Evolutionary conservation across 2,888 invertebrate genomes (phyloP).

Genomic region (Synanthedon formicaeformis): DNA sequence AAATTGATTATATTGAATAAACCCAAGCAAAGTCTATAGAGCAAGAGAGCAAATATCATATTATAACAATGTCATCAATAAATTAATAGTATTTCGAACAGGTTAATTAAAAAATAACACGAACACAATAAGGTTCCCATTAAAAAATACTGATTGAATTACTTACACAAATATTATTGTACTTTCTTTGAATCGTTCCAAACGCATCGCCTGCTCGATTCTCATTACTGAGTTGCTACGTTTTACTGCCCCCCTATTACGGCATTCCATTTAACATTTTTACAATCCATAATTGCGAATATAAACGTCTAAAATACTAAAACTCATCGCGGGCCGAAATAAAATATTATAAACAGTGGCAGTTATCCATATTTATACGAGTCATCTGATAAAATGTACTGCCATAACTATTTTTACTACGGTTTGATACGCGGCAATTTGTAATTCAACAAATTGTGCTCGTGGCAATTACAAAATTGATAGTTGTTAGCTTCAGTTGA

Average conservation of each 20-base stretch:
- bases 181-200: constrained; percentile 38
- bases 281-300: constrained; percentile 67
- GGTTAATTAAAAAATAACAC: no score
- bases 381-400: background rate
- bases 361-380: constrained; percentile 1
- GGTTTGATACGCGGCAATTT: background rate
- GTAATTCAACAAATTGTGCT: no score
- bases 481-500: no score
- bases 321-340: constrained; percentile 22
- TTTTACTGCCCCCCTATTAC: constrained; percentile 52
- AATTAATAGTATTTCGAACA: no score
- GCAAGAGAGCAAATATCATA: no score
- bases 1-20: no score
- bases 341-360: constrained; percentile 1
- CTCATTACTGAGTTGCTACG: constrained; percentile 28
- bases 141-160: background rate
- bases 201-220: constrained; percentile 44
- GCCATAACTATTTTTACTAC: background rate
- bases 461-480: no score
- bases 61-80: no score
- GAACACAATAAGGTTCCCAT: no score
- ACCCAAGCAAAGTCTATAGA: no score
- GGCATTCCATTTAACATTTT: constrained; percentile 60
- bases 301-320: constrained; percentile 47
- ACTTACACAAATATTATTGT: constrained; percentile 28